These are phyloP conservation scores for Cheumatopsyche charites DNA, from an alignment of 1,140 invertebrate species.

Conservation along the genomic window DNA sequence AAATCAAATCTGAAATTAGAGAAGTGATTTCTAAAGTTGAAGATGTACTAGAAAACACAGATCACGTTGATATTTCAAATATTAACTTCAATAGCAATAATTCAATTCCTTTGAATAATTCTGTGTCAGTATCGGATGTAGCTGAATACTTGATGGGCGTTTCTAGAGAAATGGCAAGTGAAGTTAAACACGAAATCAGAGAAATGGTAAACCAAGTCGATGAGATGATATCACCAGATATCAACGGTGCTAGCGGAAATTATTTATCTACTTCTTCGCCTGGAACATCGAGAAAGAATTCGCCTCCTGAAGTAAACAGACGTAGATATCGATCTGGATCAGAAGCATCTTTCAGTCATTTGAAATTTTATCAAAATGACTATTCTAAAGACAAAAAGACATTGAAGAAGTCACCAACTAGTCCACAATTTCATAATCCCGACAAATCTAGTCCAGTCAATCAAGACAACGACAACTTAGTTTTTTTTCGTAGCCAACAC, in stretches of 20 bases:
- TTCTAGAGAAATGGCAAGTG: slow-evolving; percentile 77
- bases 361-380: slow-evolving; percentile 30
- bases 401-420: slow-evolving; percentile 59
- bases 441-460: slow-evolving; percentile 51
- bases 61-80: slow-evolving; percentile 59
- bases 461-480: slow-evolving; percentile 52
- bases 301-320: slow-evolving; percentile 55
- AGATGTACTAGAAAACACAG: slow-evolving; percentile 73
- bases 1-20: slow-evolving; percentile 81
- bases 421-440: slow-evolving; percentile 53
- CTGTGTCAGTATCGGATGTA: slow-evolving; percentile 73
- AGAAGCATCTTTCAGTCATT: slow-evolving; percentile 48
- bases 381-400: slow-evolving; percentile 49
- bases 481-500: slow-evolving; percentile 47
- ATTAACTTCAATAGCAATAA: slow-evolving; percentile 53
- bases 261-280: slow-evolving; percentile 24
- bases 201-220: slow-evolving; percentile 75
- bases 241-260: slow-evolving; percentile 43
- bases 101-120: slow-evolving; percentile 62
- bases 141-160: slow-evolving; percentile 77
- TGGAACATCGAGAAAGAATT: slow-evolving; percentile 53
- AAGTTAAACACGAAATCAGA: slow-evolving; percentile 77
- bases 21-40: slow-evolving; percentile 80
- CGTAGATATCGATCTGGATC: slow-evolving; percentile 57
- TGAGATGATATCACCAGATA: slow-evolving; percentile 68